Conservation (phyloP, 2,888 invertebrate genomes). For the Tipula helvola region DNA sequence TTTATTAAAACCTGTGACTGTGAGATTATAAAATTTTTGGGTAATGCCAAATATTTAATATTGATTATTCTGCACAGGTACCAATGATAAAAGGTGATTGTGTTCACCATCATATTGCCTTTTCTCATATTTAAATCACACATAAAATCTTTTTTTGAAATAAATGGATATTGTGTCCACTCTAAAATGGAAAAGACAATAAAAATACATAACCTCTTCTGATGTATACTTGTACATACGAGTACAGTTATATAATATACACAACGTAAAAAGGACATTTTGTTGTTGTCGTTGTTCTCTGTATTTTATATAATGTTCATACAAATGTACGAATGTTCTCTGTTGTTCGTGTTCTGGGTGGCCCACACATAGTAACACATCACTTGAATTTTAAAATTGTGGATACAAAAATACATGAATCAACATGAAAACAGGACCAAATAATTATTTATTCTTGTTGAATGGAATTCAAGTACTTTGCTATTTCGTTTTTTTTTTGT, state of each 20-base stretch:
- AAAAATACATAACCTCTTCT: neutral
- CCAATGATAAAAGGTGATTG: neutral
- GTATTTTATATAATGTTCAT: neutral
- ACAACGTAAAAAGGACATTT: neutral
- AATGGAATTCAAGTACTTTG: neutral
- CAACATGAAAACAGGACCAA: neutral
- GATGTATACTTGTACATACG: neutral
- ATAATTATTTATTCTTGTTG: conserved; percentile 4
- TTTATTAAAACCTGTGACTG: neutral
- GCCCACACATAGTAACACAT: neutral
- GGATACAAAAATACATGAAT: neutral
- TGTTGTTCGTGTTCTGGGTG: neutral
- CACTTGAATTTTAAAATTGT: conserved; percentile 4
- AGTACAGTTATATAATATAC: neutral
- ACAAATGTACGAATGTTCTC: neutral
- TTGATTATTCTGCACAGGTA: neutral
- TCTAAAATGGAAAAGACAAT: neutral
- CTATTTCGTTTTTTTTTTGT: neutral
- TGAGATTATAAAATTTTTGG: neutral
- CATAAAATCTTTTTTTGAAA: neutral
- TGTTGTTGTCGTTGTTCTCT: neutral
- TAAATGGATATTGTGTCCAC: neutral
- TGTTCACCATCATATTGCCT: neutral
- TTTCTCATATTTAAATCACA: neutral
- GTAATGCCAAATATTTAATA: neutral